Evolutionary conservation across 2,797 vertebrate genomes (phyloP), one percentile per base, ranked within the genome.

Genomic region (Myiothlypis chrysogaster): DNA sequence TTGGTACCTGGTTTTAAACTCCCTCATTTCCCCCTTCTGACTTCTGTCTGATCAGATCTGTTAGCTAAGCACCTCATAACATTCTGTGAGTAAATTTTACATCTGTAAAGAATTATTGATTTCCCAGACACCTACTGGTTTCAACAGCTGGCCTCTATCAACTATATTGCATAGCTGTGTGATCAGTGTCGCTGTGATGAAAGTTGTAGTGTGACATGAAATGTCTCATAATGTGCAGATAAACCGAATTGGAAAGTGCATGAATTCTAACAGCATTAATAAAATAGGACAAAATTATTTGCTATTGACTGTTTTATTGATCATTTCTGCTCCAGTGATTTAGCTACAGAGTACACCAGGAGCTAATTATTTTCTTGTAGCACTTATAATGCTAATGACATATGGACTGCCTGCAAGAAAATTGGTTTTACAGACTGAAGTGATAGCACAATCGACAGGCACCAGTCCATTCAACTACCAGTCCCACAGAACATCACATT

Each of bases 341-440:
- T 93, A 83, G 57, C 77, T 88, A 32, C 47, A 71, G 56, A 72
- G 73, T 79, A 47, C 73, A 56, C 92, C 93, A 92, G 34, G 79
- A 95, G 60, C 41, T 92, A 94, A 93, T 97, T 97, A 87, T 93
- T 94, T 96, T 94, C 72, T 61, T 89, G 61, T 87, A 89, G 46
- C 53, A 78, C 66, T 95, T 86, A 81, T 52, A 94, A 92, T 73
- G 75, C 43, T 93, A 94, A 91, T 93, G 82, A 95, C 93, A 90
- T 76, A 92, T 23, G 44, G 75, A 61, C 43, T 57, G 13, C 80
- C 93, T 90, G 78, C 57, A 83, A 92, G 39, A 35, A 72, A 85
- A 92, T 91, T 87, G 60, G 44, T 91, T 96, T 86, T 75, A 76
- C 2, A 0, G 34, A 14, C 79, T 78, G 43, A 73, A 86, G 13